A percentile compares a stretch with the other conserved stretches of the same genome.
phyloP scores from a whole-genome alignment of 1,140 invertebrate genomes.

The Drosophila suzukii region DNA sequence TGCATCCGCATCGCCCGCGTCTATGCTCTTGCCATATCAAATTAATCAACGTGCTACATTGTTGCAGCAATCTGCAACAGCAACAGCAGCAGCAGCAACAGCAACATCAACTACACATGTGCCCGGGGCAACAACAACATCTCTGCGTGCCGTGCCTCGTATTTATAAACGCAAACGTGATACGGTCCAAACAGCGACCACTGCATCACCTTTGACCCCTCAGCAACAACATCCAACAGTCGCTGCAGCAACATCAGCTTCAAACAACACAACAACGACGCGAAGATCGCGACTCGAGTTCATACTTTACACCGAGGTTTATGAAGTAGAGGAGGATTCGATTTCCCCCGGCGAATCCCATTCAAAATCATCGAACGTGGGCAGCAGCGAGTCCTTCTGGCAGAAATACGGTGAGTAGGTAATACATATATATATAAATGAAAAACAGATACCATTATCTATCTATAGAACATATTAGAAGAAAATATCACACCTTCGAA shows the following conservation, averaged over 20 bases:
- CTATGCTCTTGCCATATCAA: constrained; percentile 81
- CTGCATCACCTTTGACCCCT: constrained; percentile 72
- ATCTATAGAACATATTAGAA: too few relatives aligned
- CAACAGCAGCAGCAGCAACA: constrained; percentile 35
- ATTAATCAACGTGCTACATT: constrained; percentile 83
- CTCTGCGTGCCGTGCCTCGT: constrained; percentile 59
- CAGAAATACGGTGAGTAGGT: constrained; percentile 81
- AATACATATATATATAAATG: neutral
- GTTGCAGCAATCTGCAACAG: constrained; percentile 69
- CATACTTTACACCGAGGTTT: constrained; percentile 70
- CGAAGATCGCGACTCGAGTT: constrained; percentile 58
- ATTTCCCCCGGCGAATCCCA: constrained; percentile 24
- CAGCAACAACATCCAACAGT: constrained; percentile 31
- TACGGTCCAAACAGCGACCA: constrained; percentile 67
- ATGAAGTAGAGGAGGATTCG: constrained; percentile 62
- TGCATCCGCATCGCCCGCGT: constrained; percentile 60
- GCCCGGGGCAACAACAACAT: constrained; percentile 49
- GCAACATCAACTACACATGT: constrained; percentile 61
- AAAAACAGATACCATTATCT: too few relatives aligned
- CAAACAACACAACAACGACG: constrained; percentile 31
- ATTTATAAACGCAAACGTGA: constrained; percentile 81
- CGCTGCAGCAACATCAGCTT: constrained; percentile 29
- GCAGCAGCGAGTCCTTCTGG: constrained; percentile 58
- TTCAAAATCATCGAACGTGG: constrained; percentile 11
- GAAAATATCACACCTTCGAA: too few relatives aligned